Percentiles rank a stretch among this genome's conserved stretches.
Evolutionary conservation across 2,888 invertebrate genomes (phyloP).

Genomic region (Cotesia congregata): DNA sequence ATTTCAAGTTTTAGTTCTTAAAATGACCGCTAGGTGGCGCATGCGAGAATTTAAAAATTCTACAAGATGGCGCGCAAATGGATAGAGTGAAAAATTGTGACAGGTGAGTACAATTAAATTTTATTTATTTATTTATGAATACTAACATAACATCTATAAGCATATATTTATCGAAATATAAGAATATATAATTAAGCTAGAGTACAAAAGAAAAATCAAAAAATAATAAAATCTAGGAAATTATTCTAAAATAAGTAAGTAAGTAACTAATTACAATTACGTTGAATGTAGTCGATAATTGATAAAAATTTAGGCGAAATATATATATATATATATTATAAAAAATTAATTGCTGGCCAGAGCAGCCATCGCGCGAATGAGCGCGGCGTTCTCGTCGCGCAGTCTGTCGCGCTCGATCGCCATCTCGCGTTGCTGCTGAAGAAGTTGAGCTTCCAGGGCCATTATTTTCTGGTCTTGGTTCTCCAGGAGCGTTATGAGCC

Average conservation of each 20-base stretch:
- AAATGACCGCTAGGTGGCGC: too few species aligned
- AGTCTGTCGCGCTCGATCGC: constrained; percentile 64
- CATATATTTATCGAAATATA: too few species aligned
- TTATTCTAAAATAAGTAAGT: background rate
- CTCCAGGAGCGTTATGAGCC: constrained; percentile 65
- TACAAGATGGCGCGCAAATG: too few species aligned
- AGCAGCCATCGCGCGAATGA: constrained; percentile 66
- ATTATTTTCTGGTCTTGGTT: constrained; percentile 69
- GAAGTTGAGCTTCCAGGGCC: constrained; percentile 64
- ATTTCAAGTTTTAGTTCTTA: too few species aligned
- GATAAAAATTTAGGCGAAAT: constrained; percentile 18
- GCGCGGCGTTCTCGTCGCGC: constrained; percentile 66
- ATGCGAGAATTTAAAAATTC: too few species aligned
- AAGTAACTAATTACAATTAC: constrained; percentile 10
- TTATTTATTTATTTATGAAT: too few species aligned
- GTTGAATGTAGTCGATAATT: constrained; percentile 2
- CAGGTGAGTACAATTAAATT: too few species aligned
- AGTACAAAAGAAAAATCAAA: too few species aligned
- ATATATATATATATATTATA: background rate
- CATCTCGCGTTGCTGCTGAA: constrained; percentile 65
- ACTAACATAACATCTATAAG: too few species aligned
- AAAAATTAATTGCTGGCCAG: constrained; percentile 59
- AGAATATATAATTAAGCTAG: too few species aligned
- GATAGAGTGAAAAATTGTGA: too few species aligned
- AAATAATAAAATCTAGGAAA: too few species aligned